Base-by-base conservation (phyloP, 2,113 vertebrate genomes). In the Plecturocebus donacophilus region DNA sequence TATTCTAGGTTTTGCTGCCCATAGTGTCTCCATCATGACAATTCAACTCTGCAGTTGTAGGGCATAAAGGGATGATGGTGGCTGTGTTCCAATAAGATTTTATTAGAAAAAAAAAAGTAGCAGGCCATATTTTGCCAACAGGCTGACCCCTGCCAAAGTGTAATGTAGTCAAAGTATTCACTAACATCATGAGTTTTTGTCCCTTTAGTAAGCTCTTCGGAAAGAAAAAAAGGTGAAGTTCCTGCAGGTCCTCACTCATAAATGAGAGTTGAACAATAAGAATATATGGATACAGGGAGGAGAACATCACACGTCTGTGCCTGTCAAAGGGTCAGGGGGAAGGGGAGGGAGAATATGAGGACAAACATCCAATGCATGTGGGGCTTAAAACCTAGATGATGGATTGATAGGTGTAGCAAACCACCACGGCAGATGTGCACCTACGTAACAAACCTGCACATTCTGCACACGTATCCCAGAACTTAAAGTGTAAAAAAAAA, bases 21-120 rank as follows among this genome's bases (percentile, higher is more conserved):
- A 11, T 9, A 19, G 3, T 11, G 0, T 47, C 38, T 83, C 32
- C 13, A 4, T 25, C 20, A 58, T 5, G 73, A 16, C 27, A 45
- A 54, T 23, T 81, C 32, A 6, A 2, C 9, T 68, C 64, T 82
- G 14, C 2, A 92, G 7, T 17, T 66, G 0, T 23, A 6, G 0
- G 35, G 19, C 23, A 38, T 77, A 54, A 70, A 84, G 88, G 3
- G 45, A 80, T 35, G 1, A 70, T 1, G 4, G 1, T 79, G 13
- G 16, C 10, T 81, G n/a, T 32, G 32, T 76, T 84, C 12, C 40
- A 86, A 47, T 42, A 61, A 93, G 82, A 88, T 5, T 87, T 84
- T 64, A 87, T 30, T 64, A 30, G 58, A 77, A 35, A 45, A 68
- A 45, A 64, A 64, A 40, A 45, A 5, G 10, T 12, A 7, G 9